Evolutionary conservation across 2,113 vertebrate genomes (phyloP), one percentile per base, ranked within the genome.

Genomic region (Leucosticte australis): DNA sequence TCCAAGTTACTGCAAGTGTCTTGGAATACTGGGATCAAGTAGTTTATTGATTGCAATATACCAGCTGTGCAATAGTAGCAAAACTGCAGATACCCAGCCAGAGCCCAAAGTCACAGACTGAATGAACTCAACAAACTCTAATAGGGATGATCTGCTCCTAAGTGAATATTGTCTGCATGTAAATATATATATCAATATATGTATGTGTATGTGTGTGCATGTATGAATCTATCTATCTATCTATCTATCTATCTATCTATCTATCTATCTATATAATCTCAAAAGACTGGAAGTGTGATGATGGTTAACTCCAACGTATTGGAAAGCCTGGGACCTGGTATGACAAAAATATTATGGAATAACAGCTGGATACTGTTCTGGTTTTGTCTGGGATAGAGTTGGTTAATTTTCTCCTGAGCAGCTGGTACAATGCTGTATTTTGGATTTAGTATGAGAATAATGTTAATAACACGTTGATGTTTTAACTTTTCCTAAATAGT

Each of bases 11-110:
- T 93, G 60, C 79, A 83, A 95, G 74, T 81, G 74, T 85, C 91
- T 94, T 93, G 82, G 80, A 95, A 70, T 95, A 92, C 68, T 33
- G 21, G 69, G 56, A 87, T 91, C 77, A 95, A 93, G 91, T 70
- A 70, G 77, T 60, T 97, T 92, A 94, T 93, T 94, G 92, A 96
- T 95, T 94, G 41, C 7, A 13, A 65, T 62, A 56, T 59, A 60
- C 26, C 71, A 69, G 39, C 37, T 63, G 27, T 42, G 56, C 62
- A 81, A 28, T 39, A 37, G 55, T 17, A 88, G 62, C 27, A 71
- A 90, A 94, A 64, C 41, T 49, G 52, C 73, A 88, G 59, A 75
- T 35, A 44, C 9, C 10, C 31, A 69, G 41, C 44, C 27, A 31
- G 35, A 90, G 7, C 49, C 56, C 31, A 49, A 83, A 77, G 49